Percentiles rank a stretch among this genome's conserved stretches.
phyloP scores from a whole-genome alignment of 2,797 vertebrate species.

The Coreius guichenoti region DNA sequence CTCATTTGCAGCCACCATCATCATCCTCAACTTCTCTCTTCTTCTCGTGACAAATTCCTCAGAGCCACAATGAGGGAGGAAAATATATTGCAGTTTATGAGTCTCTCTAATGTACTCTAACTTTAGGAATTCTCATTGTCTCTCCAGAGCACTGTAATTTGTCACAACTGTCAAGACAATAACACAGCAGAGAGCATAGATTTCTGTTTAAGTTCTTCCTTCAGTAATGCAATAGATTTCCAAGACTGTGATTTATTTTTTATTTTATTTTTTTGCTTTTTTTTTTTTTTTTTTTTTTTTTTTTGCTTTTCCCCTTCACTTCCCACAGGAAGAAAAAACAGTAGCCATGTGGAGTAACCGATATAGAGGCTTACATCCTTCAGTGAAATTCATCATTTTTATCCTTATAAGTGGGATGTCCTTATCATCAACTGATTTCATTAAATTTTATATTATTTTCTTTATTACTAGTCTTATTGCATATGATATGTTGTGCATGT shows the following conservation, averaged over 20 bases:
- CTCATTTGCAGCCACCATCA: constrained; percentile 45
- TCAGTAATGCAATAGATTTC: constrained; percentile 64
- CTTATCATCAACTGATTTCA: background rate
- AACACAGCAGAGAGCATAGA: constrained; percentile 55
- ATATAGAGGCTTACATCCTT: background rate
- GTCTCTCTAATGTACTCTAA: constrained; percentile 52
- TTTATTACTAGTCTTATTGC: background rate
- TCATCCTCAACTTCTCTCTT: constrained; percentile 37
- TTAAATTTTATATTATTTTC: background rate
- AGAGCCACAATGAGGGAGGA: constrained; percentile 38
- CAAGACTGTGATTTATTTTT: constrained; percentile 45
- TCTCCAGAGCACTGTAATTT: constrained; percentile 58
- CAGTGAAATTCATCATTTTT: background rate
- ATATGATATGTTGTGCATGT: background rate
- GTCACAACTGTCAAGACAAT: constrained; percentile 59
- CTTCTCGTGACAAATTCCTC: constrained; percentile 24
- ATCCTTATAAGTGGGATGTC: background rate
- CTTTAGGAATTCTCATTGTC: constrained; percentile 52
- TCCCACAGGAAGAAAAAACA: constrained; percentile 55
- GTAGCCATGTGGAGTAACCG: constrained; percentile 18
- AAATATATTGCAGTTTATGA: constrained; percentile 34
- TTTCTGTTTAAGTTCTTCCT: constrained; percentile 52
- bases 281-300: background rate
- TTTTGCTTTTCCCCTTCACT: constrained; percentile 36
- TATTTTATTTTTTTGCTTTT: background rate